Evolutionary conservation across 2,888 invertebrate genomes (phyloP).

Genomic region (Eupeodes latifasciatus): DNA sequence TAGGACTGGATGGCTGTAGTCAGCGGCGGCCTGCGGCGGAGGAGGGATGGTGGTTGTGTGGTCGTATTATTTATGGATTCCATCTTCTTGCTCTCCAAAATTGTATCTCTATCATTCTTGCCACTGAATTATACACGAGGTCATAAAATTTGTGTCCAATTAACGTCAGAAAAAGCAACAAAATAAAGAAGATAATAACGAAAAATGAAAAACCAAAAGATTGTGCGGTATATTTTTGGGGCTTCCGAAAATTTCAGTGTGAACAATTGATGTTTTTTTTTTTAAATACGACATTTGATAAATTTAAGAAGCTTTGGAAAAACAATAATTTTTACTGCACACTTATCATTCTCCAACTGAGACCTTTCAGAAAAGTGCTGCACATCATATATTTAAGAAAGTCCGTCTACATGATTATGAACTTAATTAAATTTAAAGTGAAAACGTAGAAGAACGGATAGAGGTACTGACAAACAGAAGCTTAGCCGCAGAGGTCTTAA

Average conservation of each 20-base stretch:
- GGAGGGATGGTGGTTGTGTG: neutral
- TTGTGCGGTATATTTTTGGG: neutral
- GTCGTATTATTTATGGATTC: conserved; percentile 72
- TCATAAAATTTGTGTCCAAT: conserved; percentile 76
- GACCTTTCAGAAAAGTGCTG: too few species aligned
- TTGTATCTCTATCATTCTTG: neutral
- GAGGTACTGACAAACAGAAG: too few species aligned
- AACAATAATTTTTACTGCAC: too few species aligned
- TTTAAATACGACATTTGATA: neutral
- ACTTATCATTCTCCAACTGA: too few species aligned
- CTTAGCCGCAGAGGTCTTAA: too few species aligned
- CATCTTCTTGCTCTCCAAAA: conserved; percentile 28
- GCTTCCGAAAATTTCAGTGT: neutral
- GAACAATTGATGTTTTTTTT: conserved; percentile 2
- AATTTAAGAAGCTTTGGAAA: too few species aligned
- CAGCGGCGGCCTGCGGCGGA: too few species aligned
- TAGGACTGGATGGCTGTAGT: too few species aligned
- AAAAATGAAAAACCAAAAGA: conserved; percentile 10
- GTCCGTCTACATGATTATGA: too few species aligned
- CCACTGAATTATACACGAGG: conserved; percentile 72
- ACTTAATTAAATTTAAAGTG: too few species aligned
- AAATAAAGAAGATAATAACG: neutral
- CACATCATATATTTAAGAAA: too few species aligned
- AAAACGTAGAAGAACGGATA: too few species aligned
- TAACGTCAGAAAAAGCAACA: conserved; percentile 61